phyloP scores from a whole-genome alignment of 2,797 vertebrate genomes.

The Coreius guichenoti region DNA sequence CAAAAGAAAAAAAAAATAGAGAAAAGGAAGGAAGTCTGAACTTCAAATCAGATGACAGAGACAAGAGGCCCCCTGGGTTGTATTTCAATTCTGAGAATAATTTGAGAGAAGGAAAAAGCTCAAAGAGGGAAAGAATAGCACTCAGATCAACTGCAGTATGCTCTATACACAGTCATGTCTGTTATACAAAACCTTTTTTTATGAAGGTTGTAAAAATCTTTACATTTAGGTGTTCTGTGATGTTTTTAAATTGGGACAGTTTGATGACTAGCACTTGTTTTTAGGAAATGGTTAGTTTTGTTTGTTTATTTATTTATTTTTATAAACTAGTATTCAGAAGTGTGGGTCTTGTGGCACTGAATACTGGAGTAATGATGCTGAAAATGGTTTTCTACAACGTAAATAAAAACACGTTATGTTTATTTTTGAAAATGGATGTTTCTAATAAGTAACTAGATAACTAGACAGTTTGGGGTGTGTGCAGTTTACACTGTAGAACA shows the following conservation, averaged over 20 bases:
- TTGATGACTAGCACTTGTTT: background rate
- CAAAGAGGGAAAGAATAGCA: background rate
- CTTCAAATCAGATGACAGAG: conserved; percentile 53
- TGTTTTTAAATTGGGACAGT: background rate
- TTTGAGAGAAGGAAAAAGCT: background rate
- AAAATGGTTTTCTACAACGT: background rate
- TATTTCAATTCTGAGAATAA: conserved; percentile 47
- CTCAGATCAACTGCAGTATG: background rate
- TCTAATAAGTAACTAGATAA: no score
- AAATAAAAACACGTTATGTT: background rate
- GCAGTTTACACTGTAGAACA: background rate
- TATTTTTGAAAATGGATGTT: background rate
- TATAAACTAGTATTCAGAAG: background rate
- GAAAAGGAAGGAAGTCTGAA: conserved; percentile 55
- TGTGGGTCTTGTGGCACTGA: background rate
- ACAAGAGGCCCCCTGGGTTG: conserved; percentile 52
- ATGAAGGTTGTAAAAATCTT: background rate
- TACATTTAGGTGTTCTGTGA: background rate
- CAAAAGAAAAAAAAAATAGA: conserved; percentile 6
- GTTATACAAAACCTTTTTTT: background rate
- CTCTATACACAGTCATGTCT: background rate
- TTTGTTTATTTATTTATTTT: background rate
- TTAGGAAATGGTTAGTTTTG: background rate
- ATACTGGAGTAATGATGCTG: background rate
- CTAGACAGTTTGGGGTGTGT: background rate